phyloP scores from a whole-genome alignment of 92 coral and sea anemone species.

The Epizoanthus illoricatus region DNA sequence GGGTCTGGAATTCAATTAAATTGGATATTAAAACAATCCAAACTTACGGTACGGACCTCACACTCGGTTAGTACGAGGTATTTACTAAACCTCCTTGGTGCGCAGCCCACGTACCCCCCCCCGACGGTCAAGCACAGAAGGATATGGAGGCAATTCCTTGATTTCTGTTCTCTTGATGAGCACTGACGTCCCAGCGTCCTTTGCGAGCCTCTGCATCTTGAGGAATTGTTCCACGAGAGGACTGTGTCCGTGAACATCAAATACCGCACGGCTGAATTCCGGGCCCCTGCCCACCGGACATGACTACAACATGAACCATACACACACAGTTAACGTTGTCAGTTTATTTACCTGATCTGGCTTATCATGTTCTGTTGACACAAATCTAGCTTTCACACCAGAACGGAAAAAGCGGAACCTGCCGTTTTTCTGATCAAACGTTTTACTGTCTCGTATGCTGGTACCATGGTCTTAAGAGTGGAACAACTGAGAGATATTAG shows the following conservation, averaged over 20 bases:
- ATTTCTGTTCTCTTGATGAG: constrained; percentile 96
- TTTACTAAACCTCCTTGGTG: too few relatives aligned
- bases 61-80: too few relatives aligned
- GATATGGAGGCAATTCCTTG: constrained; percentile 95
- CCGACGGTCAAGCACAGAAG: constrained; percentile 34
- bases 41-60: too few relatives aligned
- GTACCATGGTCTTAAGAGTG: too few relatives aligned
- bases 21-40: too few relatives aligned
- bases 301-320: constrained; percentile 56
- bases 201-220: constrained; percentile 82
- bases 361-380: not conserved
- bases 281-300: constrained; percentile 95
- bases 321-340: not conserved
- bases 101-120: too few relatives aligned
- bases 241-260: constrained; percentile 93
- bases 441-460: too few relatives aligned
- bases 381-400: too few relatives aligned
- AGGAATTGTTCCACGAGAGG: constrained; percentile 94
- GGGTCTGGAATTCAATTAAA: too few relatives aligned
- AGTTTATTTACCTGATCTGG: constrained; percentile 27
- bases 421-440: too few relatives aligned
- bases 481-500: too few relatives aligned
- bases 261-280: constrained; percentile 87
- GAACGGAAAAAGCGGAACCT: too few relatives aligned
- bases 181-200: constrained; percentile 93